These are phyloP conservation scores for Gonatopus flavifemur DNA, from an alignment of 1,140 invertebrate genomes.

Conservation along the genomic window DNA sequence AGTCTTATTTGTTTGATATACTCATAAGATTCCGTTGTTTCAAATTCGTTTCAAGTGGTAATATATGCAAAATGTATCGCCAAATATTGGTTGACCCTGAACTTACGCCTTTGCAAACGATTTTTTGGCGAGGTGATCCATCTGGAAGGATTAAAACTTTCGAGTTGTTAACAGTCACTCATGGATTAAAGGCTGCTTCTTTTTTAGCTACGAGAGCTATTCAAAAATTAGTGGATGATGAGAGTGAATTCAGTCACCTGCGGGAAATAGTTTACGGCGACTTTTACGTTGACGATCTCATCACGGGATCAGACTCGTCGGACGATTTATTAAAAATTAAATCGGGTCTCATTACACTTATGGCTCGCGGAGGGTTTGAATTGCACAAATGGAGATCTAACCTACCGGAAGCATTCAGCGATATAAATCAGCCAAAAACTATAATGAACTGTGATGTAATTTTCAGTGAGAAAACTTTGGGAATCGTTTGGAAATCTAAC, in stretches of 20 bases:
- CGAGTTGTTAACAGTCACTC: slow-evolving; percentile 26
- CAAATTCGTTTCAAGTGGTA: neutral
- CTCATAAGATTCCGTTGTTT: neutral
- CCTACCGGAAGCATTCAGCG: neutral
- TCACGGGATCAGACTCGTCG: slow-evolving; percentile 15
- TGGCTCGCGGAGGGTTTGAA: slow-evolving; percentile 3
- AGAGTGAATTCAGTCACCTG: slow-evolving; percentile 17
- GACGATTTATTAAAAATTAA: neutral
- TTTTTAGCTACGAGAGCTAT: slow-evolving; percentile 31
- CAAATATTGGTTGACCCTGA: slow-evolving; percentile 16
- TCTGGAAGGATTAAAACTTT: slow-evolving; percentile 12
- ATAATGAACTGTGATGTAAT: neutral
- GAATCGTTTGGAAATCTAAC: neutral
- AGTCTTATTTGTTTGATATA: neutral
- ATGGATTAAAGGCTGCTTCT: too few relatives aligned
- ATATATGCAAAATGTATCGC: neutral
- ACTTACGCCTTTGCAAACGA: slow-evolving; percentile 32
- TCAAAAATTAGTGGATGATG: slow-evolving; percentile 16
- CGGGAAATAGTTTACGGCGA: slow-evolving; percentile 18
- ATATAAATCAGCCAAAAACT: neutral
- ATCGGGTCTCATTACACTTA: neutral
- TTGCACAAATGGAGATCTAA: slow-evolving; percentile 16
- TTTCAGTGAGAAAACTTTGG: neutral
- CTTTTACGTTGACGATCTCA: slow-evolving; percentile 43
- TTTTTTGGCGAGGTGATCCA: slow-evolving; percentile 40